A percentile compares a stretch with the other conserved stretches of the same genome.
These are phyloP conservation scores for Phocoena phocoena DNA, from an alignment of 2,113 vertebrate genomes.

Conservation along the genomic window DNA sequence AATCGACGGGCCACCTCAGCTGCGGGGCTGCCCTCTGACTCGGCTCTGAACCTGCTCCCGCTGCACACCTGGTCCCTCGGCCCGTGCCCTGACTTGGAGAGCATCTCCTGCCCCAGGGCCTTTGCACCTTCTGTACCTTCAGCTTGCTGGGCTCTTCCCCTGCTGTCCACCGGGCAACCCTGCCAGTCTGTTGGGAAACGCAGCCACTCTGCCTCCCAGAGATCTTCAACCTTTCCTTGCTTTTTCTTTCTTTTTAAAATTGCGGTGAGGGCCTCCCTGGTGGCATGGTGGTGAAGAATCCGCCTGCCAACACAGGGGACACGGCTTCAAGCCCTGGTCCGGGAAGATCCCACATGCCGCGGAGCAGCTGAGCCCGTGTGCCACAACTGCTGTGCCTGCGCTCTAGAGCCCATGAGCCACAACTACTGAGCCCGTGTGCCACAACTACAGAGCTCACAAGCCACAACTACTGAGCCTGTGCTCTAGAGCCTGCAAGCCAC, in stretches of 20 bases:
- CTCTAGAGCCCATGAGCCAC: no score
- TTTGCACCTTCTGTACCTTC: not conserved
- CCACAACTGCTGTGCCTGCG: no score
- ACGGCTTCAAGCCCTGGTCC: no score
- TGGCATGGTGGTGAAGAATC: no score
- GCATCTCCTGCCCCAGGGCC: not conserved
- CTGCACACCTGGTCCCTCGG: not conserved
- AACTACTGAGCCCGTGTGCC: no score
- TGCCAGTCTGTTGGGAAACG: accelerated
- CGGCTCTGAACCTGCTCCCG: not conserved
- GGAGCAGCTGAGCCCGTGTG: no score
- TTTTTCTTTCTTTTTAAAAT: not conserved
- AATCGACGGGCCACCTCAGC: accelerated
- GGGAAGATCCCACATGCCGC: no score
- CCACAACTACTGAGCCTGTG: no score
- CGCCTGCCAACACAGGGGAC: no score
- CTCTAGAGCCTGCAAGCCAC: no score
- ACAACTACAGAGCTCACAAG: no score
- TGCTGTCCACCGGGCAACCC: not conserved
- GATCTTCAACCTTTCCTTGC: not conserved
- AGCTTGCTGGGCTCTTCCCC: not conserved
- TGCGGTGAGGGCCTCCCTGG: not conserved
- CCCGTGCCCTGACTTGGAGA: not conserved
- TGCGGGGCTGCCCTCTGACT: not conserved
- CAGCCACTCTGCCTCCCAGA: not conserved